Conservation (phyloP, 2,888 invertebrate species). For the Caenorhabditis afra region DNA sequence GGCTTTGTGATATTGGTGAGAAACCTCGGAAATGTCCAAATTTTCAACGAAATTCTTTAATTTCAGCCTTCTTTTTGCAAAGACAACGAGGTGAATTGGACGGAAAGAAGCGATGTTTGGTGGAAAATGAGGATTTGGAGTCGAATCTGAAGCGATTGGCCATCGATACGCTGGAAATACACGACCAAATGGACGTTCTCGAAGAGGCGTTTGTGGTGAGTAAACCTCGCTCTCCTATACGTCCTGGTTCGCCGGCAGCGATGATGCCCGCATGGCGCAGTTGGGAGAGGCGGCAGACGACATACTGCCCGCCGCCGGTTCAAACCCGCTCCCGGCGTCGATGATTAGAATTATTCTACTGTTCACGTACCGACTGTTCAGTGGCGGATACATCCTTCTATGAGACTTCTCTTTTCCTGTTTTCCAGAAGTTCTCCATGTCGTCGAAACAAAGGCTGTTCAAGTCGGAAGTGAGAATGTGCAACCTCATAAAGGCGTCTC, state of each 20-base stretch:
- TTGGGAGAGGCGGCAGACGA: slow-evolving; percentile 8
- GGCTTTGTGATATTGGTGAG: slow-evolving; percentile 51
- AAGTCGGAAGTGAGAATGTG: slow-evolving; percentile 37
- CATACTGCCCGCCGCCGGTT: slow-evolving; percentile 3
- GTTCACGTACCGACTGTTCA: slow-evolving; percentile 63
- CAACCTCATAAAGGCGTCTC: slow-evolving; percentile 17
- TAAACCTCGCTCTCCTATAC: neutral
- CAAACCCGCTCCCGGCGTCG: slow-evolving; percentile 17
- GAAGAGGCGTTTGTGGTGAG: slow-evolving; percentile 56
- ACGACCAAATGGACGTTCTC: slow-evolving; percentile 21
- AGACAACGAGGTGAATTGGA: slow-evolving; percentile 44
- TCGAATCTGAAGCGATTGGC: slow-evolving; percentile 28
- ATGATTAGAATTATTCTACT: slow-evolving; percentile 59
- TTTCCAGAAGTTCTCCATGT: slow-evolving; percentile 36
- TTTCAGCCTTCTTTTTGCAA: slow-evolving; percentile 41
- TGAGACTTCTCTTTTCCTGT: slow-evolving; percentile 47
- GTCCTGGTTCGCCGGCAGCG: no score
- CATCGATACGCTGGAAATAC: slow-evolving; percentile 23
- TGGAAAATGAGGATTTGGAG: slow-evolving; percentile 52
- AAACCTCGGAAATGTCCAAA: neutral
- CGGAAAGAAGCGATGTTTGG: slow-evolving; percentile 18
- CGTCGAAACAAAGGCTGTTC: slow-evolving; percentile 43
- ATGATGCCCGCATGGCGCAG: slow-evolving; percentile 48
- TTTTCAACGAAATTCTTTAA: neutral
- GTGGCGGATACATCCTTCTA: slow-evolving; percentile 61